Conservation (phyloP, 2,113 vertebrate genomes). For the Lathamus discolor region DNA sequence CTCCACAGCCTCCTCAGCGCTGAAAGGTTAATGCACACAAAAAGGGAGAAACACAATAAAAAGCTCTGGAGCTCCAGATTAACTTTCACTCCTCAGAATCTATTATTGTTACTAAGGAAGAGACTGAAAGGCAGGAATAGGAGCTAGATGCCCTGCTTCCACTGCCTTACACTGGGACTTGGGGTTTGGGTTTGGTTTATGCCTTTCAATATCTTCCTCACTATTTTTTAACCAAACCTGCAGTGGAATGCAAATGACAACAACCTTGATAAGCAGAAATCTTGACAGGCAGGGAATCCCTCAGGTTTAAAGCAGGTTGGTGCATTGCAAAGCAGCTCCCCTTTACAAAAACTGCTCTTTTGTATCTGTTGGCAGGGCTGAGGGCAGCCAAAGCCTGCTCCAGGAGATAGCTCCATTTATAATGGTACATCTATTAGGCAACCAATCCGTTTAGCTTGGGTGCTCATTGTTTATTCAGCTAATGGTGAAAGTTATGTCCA, state of each 20-base stretch:
- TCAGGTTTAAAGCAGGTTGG: neutral
- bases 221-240: neutral
- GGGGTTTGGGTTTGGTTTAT: neutral
- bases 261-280: neutral
- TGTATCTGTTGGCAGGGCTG: neutral
- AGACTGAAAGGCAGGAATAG: neutral
- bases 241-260: neutral
- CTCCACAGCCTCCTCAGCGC: neutral
- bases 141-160: constrained; percentile 43
- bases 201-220: neutral
- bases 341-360: neutral
- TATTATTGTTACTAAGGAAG: neutral
- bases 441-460: neutral
- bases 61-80: constrained; percentile 21
- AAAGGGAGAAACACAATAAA: constrained; percentile 16
- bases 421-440: neutral
- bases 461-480: constrained; percentile 50
- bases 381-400: neutral
- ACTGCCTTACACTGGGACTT: neutral
- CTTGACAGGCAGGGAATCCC: neutral
- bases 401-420: neutral
- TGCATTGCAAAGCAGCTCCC: neutral
- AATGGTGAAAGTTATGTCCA: constrained; percentile 50
- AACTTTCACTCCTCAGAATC: neutral
- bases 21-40: constrained; percentile 5